These are phyloP conservation scores for Onchidella celtica DNA, from an alignment of 2,888 invertebrate genomes.

Conservation along the genomic window DNA sequence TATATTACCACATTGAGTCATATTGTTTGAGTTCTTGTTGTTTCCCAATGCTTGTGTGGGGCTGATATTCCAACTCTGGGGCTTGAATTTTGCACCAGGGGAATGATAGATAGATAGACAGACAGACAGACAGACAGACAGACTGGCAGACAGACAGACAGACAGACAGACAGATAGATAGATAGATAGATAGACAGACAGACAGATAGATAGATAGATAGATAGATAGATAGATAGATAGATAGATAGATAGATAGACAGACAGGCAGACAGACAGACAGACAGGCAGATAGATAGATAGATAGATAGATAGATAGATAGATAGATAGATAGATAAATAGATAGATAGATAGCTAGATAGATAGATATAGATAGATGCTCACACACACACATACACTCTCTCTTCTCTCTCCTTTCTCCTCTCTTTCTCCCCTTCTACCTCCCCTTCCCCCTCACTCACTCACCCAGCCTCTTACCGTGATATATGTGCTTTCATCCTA, in stretches of 20 bases:
- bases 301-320: background rate
- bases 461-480: background rate
- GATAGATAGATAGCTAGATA: background rate
- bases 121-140: background rate
- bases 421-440: background rate
- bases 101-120: background rate
- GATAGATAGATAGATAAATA: background rate
- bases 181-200: background rate
- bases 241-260: background rate
- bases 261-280: background rate
- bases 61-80: background rate
- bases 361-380: background rate
- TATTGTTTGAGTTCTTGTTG: background rate
- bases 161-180: background rate
- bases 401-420: too few species aligned
- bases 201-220: background rate
- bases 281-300: background rate
- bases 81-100: too few species aligned
- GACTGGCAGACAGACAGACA: background rate
- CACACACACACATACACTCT: slow-evolving; percentile 14
- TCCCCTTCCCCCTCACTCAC: background rate
- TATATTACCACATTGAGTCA: background rate
- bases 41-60: background rate
- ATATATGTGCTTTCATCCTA: too few species aligned
- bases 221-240: background rate